These are phyloP conservation scores for Coccyzus lansbergi DNA, from an alignment of 2,797 vertebrate genomes.

Conservation along the genomic window DNA sequence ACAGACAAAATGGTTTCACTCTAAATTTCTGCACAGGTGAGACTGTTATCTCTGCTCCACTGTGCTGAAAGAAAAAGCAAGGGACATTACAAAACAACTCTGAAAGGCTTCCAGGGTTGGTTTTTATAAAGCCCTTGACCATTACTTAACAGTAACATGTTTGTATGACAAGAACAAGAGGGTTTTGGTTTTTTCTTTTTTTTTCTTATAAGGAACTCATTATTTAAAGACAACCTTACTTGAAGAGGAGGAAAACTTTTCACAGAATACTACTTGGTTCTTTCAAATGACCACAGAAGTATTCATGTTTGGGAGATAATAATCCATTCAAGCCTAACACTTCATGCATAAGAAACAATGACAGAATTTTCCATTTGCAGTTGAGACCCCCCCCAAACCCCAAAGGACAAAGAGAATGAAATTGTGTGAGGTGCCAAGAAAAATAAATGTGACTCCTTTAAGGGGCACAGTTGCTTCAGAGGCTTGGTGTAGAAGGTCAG, in stretches of 20 bases:
- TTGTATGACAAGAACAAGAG: not conserved
- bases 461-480: not conserved
- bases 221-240: conserved; percentile 4
- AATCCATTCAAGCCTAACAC: not conserved
- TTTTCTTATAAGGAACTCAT: not conserved
- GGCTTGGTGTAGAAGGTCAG: not conserved
- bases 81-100: not conserved
- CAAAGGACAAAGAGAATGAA: not conserved
- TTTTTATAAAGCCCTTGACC: not conserved
- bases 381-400: not conserved
- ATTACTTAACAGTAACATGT: not conserved
- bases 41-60: not conserved
- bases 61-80: not conserved
- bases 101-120: not conserved
- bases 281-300: conserved; percentile 1
- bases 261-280: not conserved
- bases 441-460: not conserved
- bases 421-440: not conserved
- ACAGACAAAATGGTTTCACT: conserved; percentile 32
- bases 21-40: not conserved
- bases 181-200: not conserved
- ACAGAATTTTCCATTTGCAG: not conserved
- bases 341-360: conserved; percentile 4
- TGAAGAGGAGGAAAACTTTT: not conserved
- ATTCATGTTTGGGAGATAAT: not conserved